Evolutionary conservation across 2,113 vertebrate species (phyloP).

Genomic region (Empidonax alnorum): DNA sequence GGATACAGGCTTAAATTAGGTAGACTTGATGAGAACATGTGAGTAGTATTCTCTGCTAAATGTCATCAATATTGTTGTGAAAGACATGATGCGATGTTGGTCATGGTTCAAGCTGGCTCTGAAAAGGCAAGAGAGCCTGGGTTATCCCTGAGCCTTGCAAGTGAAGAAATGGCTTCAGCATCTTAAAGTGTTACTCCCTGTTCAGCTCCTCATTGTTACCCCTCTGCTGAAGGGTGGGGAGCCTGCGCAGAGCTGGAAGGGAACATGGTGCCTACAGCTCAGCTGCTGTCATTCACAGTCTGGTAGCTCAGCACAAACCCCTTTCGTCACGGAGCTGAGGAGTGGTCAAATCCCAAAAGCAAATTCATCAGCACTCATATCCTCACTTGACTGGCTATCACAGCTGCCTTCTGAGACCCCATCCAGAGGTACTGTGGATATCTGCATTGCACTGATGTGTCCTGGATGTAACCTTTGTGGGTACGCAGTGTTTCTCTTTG

Average conservation of each 20-base stretch:
- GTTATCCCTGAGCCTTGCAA: not conserved
- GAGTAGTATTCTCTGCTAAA: not conserved
- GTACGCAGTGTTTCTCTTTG: not conserved
- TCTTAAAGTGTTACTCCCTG: not conserved
- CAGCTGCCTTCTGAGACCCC: not conserved
- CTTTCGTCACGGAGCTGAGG: not conserved
- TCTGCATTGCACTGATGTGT: not conserved
- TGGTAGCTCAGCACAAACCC: not conserved
- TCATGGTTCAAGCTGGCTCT: not conserved
- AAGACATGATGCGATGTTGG: not conserved
- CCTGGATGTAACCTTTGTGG: not conserved
- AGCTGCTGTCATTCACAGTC: not conserved
- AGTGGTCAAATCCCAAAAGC: not conserved
- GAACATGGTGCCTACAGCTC: not conserved
- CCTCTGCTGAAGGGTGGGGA: not conserved
- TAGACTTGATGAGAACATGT: not conserved
- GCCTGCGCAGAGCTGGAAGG: not conserved
- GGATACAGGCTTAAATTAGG: not conserved
- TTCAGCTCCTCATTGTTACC: not conserved
- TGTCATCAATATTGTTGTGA: not conserved
- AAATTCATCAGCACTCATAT: not conserved
- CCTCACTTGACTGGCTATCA: not conserved
- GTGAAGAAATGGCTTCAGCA: not conserved
- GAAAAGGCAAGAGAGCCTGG: not conserved
- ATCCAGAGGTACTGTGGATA: not conserved